A percentile compares a stretch with the other conserved stretches of the same genome.
Evolutionary conservation across 2,113 vertebrate genomes (phyloP).

Genomic region (Calyptommatus sinebrachiatus): DNA sequence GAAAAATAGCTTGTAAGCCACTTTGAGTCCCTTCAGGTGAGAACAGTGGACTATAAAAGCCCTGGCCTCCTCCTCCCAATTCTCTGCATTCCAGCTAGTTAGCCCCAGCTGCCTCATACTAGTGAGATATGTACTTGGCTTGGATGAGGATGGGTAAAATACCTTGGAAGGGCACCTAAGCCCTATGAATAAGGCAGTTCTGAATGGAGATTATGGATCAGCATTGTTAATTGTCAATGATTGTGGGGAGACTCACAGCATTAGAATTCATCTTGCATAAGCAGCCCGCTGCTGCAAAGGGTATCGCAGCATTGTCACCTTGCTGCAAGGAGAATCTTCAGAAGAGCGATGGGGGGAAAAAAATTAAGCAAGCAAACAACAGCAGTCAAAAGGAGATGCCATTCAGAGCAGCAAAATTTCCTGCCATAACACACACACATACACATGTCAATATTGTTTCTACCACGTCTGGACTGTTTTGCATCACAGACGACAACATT

Average conservation of each 20-base stretch:
- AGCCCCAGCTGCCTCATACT: neutral
- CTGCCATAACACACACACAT: neutral
- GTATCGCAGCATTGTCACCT: conserved; percentile 15
- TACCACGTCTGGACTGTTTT: neutral
- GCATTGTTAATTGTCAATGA: neutral
- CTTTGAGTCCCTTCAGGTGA: too few species aligned
- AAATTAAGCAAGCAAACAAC: too few species aligned
- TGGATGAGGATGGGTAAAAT: neutral
- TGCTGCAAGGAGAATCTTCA: conserved; percentile 29
- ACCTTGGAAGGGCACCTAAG: neutral
- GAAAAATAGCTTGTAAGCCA: too few species aligned
- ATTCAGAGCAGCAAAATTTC: conserved; percentile 12
- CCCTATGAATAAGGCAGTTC: neutral
- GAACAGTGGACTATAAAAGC: too few species aligned
- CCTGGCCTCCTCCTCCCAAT: neutral
- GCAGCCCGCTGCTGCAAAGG: neutral
- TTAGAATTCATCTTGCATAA: neutral
- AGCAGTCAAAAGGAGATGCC: neutral
- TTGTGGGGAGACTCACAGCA: neutral
- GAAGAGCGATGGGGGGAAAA: neutral
- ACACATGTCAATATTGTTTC: neutral
- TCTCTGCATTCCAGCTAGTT: neutral
- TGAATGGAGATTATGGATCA: neutral
- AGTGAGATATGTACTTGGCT: neutral
- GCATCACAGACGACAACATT: conserved; percentile 1